phyloP scores from a whole-genome alignment of 1,140 invertebrate genomes.

The Rhopalosiphum maidis region DNA sequence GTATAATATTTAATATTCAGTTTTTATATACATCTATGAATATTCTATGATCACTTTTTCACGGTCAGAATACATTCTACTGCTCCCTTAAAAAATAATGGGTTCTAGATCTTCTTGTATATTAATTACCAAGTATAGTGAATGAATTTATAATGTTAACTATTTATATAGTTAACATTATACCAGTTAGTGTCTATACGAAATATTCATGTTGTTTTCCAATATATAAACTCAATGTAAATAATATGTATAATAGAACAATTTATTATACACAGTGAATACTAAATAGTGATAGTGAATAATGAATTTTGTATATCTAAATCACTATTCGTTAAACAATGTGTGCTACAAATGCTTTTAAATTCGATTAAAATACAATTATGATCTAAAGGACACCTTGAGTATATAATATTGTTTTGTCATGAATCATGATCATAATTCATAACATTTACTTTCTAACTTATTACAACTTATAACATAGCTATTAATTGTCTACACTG shows the following conservation, averaged over 20 bases:
- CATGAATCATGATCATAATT: neutral
- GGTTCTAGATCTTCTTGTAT: neutral
- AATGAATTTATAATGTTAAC: neutral
- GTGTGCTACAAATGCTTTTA: neutral
- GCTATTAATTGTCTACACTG: neutral
- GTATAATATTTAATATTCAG: neutral
- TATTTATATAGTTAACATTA: neutral
- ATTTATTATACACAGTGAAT: neutral
- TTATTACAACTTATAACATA: neutral
- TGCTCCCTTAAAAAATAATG: neutral
- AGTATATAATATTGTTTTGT: neutral
- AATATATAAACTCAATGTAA: neutral
- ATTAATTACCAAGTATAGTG: neutral
- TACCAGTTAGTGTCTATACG: neutral
- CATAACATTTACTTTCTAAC: neutral
- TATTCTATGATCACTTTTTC: neutral
- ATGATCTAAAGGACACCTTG: neutral
- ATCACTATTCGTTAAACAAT: neutral
- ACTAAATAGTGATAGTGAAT: neutral
- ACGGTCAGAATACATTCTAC: neutral
- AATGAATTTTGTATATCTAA: neutral
- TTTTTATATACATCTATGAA: neutral
- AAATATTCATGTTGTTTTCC: neutral
- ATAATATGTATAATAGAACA: neutral
- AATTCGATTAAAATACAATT: slow-evolving; percentile 18